Conservation (phyloP, 2,888 invertebrate species). For the Beris morrisii region DNA sequence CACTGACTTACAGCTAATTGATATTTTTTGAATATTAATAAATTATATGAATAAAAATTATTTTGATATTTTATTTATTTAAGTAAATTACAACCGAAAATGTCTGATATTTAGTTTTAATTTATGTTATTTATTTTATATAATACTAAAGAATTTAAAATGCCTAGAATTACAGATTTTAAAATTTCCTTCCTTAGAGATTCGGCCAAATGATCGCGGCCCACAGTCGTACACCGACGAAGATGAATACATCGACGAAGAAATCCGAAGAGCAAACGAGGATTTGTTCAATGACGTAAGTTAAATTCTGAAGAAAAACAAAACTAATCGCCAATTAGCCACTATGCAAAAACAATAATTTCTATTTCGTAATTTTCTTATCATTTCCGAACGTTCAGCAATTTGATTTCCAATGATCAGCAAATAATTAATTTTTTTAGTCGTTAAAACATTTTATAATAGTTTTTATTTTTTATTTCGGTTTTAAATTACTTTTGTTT, state of each 20-base stretch:
- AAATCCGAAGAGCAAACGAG: constrained; percentile 52
- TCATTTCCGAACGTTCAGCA: constrained; percentile 25
- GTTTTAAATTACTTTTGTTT: constrained; percentile 14
- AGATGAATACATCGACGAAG: constrained; percentile 48
- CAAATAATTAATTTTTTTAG: constrained; percentile 20
- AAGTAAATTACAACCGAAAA: too few species aligned
- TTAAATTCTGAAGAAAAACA: constrained; percentile 15
- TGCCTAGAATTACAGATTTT: too few species aligned
- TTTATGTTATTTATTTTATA: too few species aligned
- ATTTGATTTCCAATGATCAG: constrained; percentile 40
- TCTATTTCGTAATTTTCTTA: not conserved
- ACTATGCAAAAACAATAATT: not conserved
- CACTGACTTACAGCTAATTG: too few species aligned
- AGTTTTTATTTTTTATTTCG: constrained; percentile 18
- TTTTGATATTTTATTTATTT: too few species aligned
- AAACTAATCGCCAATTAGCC: too few species aligned
- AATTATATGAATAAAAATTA: too few species aligned
- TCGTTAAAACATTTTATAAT: constrained; percentile 22
- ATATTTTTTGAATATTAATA: too few species aligned
- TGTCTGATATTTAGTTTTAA: too few species aligned
- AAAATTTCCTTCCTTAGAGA: not conserved
- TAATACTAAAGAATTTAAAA: too few species aligned
- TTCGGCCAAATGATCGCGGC: constrained; percentile 41
- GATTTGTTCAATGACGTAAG: constrained; percentile 55
- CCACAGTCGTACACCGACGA: constrained; percentile 43